Evolutionary conservation across 2,113 vertebrate genomes (phyloP), one percentile per base, ranked within the genome.

Genomic region (Erythrolamprus reginae): DNA sequence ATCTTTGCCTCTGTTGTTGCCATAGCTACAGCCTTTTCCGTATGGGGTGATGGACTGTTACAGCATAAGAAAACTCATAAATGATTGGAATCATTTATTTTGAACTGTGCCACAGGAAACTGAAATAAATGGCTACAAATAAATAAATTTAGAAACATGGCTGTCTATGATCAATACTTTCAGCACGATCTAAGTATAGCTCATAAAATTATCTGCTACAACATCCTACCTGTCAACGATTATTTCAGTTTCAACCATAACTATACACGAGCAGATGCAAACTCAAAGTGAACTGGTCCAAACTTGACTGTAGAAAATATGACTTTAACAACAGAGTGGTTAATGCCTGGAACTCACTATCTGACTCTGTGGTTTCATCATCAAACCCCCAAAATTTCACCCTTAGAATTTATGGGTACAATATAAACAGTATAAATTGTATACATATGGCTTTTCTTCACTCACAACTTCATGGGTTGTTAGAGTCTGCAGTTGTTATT

Each of bases 11-110:
- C 87, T n/a, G 9, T 42, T 1, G 84, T 83, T 91, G 84, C 85
- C 87, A 93, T 90, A 42, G 55, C 47, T 82, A 89, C 84, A 10
- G 21, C 24, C 52, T n/a, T n/a, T 38, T 86, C 65, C n/a, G 8
- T 2, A 12, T 6, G 9, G 33, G 85, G 82, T 61, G 88, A 92
- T 61, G 70, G 15, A 83, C 89, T 82, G 65, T 82, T 47, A 23
- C 48, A 45, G 89, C 26, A 53, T 65, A 84, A 45, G 51, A 86
- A 86, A 89, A 87, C 65, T 55, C 47, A 38, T 56, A 92, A 61
- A 53, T 15, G 12, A 90, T 24, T 45, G 26, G 38, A 87, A 89
- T 90, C 90, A 90, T 90, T 90, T 92, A 13, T 48, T 53, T 50
- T 90, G 55, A 58, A 87, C 85, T 52, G 13, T 83, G 21, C 55